These are phyloP conservation scores for Acanthopleura granulata DNA, from an alignment of 2,888 invertebrate genomes.

Conservation along the genomic window DNA sequence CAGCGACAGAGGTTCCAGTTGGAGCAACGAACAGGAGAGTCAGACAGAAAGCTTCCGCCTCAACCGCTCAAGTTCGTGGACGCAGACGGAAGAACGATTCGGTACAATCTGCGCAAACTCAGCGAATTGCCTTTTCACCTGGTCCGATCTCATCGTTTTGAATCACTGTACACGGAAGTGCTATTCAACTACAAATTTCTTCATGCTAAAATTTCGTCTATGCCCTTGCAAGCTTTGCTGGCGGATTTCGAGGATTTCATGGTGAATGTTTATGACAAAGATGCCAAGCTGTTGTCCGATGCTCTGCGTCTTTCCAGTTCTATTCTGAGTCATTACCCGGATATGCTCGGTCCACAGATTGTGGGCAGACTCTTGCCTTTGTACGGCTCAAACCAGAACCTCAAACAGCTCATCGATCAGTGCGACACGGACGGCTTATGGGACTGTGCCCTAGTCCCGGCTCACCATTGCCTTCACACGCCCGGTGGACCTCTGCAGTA, in stretches of 20 bases:
- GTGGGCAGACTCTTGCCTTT: constrained; percentile 93
- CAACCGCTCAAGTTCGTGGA: constrained; percentile 93
- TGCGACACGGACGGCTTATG: constrained; percentile 91
- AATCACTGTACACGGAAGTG: constrained; percentile 77
- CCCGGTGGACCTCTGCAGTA: constrained; percentile 99
- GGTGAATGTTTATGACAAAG: constrained; percentile 62
- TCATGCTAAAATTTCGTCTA: constrained; percentile 94
- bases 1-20: constrained; percentile 83
- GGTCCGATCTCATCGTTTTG: constrained; percentile 89
- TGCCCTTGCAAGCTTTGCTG: constrained; percentile 93
- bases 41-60: constrained; percentile 87
- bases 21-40: constrained; percentile 76
- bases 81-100: constrained; percentile 87
- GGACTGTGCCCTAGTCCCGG: constrained; percentile 90
- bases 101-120: constrained; percentile 95
- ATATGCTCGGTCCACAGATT: constrained; percentile 96
- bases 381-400: constrained; percentile 85
- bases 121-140: constrained; percentile 93
- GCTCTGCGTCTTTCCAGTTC: constrained; percentile 89
- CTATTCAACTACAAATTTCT: constrained; percentile 98
- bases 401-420: constrained; percentile 88
- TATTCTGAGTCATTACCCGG: constrained; percentile 89
- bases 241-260: constrained; percentile 95
- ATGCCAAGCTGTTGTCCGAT: constrained; percentile 67
- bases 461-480: constrained; percentile 96